Percentiles rank a stretch among this genome's conserved stretches.
These are phyloP conservation scores for Eulemur rufifrons DNA, from an alignment of 2,113 vertebrate genomes.

Conservation along the genomic window DNA sequence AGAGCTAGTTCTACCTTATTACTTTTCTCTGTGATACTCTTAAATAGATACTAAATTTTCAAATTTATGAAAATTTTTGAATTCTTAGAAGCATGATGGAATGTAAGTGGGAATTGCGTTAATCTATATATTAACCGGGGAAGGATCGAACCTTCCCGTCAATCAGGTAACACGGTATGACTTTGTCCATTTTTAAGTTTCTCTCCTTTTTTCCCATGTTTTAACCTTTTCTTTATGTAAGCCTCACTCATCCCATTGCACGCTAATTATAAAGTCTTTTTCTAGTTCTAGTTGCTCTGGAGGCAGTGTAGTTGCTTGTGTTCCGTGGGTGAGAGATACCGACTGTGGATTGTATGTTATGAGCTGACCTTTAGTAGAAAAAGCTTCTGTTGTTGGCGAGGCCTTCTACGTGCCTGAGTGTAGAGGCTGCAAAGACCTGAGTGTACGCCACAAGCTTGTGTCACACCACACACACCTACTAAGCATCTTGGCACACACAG, in stretches of 20 bases:
- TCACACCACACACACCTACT: neutral
- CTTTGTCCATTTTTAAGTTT: neutral
- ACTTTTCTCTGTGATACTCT: neutral
- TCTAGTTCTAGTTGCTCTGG: neutral
- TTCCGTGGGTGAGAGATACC: neutral
- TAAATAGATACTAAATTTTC: constrained; percentile 16
- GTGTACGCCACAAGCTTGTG: neutral
- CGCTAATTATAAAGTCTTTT: neutral
- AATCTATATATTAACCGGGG: neutral
- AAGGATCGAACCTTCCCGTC: neutral
- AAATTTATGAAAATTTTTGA: neutral
- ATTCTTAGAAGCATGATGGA: neutral
- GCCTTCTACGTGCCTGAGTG: neutral
- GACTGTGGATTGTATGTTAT: neutral
- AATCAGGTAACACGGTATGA: neutral
- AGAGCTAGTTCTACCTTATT: neutral
- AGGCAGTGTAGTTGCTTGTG: neutral
- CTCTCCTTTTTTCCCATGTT: neutral
- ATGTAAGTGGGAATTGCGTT: neutral
- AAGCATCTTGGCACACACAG: neutral
- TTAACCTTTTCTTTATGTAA: neutral
- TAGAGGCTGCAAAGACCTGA: neutral
- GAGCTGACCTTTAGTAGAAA: neutral
- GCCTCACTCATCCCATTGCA: neutral
- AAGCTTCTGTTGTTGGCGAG: neutral